These are phyloP conservation scores for Bombycilla garrulus DNA, from an alignment of 2,113 vertebrate genomes.

Conservation along the genomic window DNA sequence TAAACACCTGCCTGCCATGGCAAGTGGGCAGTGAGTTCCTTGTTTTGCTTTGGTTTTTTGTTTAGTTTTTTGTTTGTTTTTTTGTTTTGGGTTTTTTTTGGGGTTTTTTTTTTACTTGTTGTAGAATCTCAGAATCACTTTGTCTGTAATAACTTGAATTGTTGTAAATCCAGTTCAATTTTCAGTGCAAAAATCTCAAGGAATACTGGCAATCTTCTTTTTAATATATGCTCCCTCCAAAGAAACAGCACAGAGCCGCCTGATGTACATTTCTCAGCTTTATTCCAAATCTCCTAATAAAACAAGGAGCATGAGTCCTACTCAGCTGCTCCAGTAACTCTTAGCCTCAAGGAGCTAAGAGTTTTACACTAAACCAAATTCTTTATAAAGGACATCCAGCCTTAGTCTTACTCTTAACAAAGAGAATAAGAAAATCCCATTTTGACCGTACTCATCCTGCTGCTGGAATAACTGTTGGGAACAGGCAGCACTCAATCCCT, in stretches of 20 bases:
- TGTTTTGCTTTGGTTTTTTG: not conserved
- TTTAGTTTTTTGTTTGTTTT: no score
- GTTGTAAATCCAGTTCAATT: not conserved
- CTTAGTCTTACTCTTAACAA: not conserved
- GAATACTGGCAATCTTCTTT: not conserved
- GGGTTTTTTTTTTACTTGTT: not conserved
- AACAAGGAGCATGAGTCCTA: not conserved
- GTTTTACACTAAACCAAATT: slow-evolving; percentile 5
- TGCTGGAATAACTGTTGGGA: not conserved
- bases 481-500: not conserved
- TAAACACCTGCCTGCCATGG: not conserved
- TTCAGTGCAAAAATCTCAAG: not conserved
- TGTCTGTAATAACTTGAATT: not conserved
- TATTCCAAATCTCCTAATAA: not conserved
- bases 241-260: not conserved
- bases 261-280: not conserved
- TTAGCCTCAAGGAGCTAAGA: not conserved
- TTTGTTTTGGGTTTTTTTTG: no score
- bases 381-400: not conserved
- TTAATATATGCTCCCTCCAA: not conserved
- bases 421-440: slow-evolving; percentile 29
- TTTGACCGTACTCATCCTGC: not conserved
- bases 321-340: not conserved
- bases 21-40: not conserved
- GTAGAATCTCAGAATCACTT: not conserved